Percentiles rank a stretch among this genome's conserved stretches.
Conservation (phyloP, 1,140 invertebrate genomes). For the Drosophila jambulina region DNA sequence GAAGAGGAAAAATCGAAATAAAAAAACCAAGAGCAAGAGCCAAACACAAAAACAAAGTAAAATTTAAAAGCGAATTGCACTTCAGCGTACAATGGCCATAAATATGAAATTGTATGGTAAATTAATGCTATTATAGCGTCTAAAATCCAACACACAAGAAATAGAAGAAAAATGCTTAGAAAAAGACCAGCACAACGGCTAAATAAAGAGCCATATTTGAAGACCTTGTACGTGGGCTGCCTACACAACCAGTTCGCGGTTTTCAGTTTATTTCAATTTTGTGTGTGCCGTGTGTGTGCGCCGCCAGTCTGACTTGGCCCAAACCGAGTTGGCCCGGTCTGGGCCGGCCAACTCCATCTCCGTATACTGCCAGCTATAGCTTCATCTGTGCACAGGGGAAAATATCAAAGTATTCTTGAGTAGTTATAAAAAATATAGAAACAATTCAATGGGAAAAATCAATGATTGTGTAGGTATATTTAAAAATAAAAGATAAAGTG, state of each 20-base stretch:
- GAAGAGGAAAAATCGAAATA: slow-evolving; percentile 31
- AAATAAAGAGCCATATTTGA: slow-evolving; percentile 79
- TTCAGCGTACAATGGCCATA: slow-evolving; percentile 77
- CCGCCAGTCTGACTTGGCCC: slow-evolving; percentile 25
- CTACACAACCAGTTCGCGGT: slow-evolving; percentile 79
- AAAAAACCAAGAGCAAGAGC: slow-evolving; percentile 22
- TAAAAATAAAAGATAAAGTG: not conserved
- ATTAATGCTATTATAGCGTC: slow-evolving; percentile 81
- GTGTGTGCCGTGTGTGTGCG: slow-evolving; percentile 25
- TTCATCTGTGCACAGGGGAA: slow-evolving; percentile 1
- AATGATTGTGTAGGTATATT: not conserved
- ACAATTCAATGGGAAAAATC: not conserved
- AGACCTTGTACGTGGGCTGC: slow-evolving; percentile 81
- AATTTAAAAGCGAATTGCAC: slow-evolving; percentile 63
- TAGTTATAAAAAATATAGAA: not conserved
- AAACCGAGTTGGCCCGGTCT: slow-evolving; percentile 23
- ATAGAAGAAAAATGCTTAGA: slow-evolving; percentile 80
- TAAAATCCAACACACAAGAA: slow-evolving; percentile 64
- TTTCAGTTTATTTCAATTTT: slow-evolving; percentile 75
- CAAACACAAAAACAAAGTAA: slow-evolving; percentile 21
- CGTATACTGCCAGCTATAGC: slow-evolving; percentile 32
- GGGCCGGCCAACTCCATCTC: slow-evolving; percentile 39
- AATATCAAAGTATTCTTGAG: not conserved
- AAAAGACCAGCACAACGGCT: slow-evolving; percentile 49
- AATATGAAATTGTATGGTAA: slow-evolving; percentile 82